Base-by-base conservation (phyloP, 2,888 invertebrate species). In the Macrophya annulata region DNA sequence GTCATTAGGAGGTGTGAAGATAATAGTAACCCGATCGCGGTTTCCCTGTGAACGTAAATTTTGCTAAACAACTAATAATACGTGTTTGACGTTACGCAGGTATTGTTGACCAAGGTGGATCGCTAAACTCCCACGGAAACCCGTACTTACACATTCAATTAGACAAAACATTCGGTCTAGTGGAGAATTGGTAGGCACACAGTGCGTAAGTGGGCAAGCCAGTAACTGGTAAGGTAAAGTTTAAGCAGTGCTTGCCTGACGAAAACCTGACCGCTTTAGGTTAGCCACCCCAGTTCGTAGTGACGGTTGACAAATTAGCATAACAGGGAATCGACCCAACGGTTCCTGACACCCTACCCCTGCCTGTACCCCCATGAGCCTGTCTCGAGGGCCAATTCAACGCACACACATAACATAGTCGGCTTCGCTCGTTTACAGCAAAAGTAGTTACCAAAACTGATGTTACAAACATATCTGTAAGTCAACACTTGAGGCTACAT, bases 271-370 rank as follows among this genome's bases (percentile, higher is more conserved):
- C 68, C 83, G 83, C 68, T 65, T 83, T 83, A 21, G 83, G 83
- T 83, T 71, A 51, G 83, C 83, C 48, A 83, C 83, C 65, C 85
- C 77, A 51, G 65, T 76, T 85, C 82, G 79, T 59, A 71, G 82
- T 89, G 90, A 92, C 92, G 91, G 93, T 93, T 93, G 92, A 92
- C 92, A 91, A 92, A 93, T 93, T 93, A 93, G 92, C 93, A 93
- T 93, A 93, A 93, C 92, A 90, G 91, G 92, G 92, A 91, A 91
- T 91, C 91, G 92, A 91, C 89, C 91, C 91, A 90, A 92, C 91
- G 90, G 87, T 89, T 90, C 89, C 91, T 90, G 91, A 90, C 90
- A 92, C 90, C 91, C 90, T 89, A 89, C 88, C 89, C 40, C 43
- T 31, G 89, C 90, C 89, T 90, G 90, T 89, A 89, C 88, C 84